A percentile compares a stretch with the other conserved stretches of the same genome.
These are phyloP conservation scores for Fregetta grallaria DNA, from an alignment of 2,113 vertebrate species.

Conservation along the genomic window DNA sequence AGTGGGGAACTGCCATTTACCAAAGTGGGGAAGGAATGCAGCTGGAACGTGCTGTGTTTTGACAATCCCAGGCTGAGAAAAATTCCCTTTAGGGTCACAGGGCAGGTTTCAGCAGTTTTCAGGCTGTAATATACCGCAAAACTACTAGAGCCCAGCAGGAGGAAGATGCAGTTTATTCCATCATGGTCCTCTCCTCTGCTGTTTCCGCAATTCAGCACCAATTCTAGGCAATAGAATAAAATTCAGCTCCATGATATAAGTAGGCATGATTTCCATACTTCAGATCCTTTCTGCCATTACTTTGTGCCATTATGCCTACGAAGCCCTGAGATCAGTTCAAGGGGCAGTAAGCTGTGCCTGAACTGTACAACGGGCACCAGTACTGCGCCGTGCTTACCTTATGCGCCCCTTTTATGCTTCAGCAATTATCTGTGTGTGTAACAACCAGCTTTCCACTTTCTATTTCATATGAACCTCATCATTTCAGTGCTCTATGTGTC, in stretches of 20 bases:
- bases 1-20: neutral
- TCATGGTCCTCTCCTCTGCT: neutral
- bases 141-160: neutral
- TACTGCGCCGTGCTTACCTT: rapidly evolving
- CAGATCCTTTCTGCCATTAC: neutral
- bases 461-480: neutral
- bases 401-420: neutral
- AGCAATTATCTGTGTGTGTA: neutral
- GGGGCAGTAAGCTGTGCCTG: neutral
- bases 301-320: neutral
- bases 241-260: neutral
- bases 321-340: neutral
- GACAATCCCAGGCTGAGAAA: neutral
- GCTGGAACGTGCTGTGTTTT: neutral
- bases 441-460: neutral
- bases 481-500: neutral
- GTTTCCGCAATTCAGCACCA: neutral
- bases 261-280: neutral
- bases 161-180: neutral
- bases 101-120: neutral
- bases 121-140: neutral
- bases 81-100: neutral
- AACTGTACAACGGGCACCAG: neutral
- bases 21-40: neutral
- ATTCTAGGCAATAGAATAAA: neutral